phyloP scores from a whole-genome alignment of 1,140 invertebrate genomes.

The Hydropsyche tenuis region DNA sequence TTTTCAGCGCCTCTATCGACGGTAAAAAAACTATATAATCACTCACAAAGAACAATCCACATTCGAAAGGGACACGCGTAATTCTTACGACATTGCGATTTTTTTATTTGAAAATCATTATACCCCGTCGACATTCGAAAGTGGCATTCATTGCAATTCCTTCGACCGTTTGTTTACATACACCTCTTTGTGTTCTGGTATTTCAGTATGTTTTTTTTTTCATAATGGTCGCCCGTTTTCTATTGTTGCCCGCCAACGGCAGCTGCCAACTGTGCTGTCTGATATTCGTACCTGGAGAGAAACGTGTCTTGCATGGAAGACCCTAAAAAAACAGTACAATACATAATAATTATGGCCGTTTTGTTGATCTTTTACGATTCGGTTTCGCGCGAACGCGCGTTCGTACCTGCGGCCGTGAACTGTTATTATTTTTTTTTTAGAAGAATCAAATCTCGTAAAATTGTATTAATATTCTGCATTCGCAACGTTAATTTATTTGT shows the following conservation, averaged over 20 bases:
- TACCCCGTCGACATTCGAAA: too few relatives aligned
- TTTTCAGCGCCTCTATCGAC: too few relatives aligned
- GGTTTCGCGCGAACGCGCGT: neutral
- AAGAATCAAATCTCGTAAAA: too few relatives aligned
- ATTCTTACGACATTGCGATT: too few relatives aligned
- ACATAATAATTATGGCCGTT: neutral
- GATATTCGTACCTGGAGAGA: constrained; percentile 6
- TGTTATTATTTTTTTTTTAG: too few relatives aligned
- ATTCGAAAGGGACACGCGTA: too few relatives aligned
- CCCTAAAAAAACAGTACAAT: neutral
- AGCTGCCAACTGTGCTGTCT: constrained; percentile 19
- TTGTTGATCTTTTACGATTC: neutral
- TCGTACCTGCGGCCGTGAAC: too few relatives aligned
- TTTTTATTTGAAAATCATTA: too few relatives aligned
- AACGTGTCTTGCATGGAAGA: constrained; percentile 10
- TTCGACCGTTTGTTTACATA: neutral
- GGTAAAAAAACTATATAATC: too few relatives aligned
- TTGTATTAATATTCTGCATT: too few relatives aligned
- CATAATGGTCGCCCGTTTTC: neutral
- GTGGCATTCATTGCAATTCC: neutral
- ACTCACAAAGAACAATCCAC: too few relatives aligned
- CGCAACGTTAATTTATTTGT: too few relatives aligned
- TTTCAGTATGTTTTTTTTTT: neutral
- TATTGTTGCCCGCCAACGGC: neutral
- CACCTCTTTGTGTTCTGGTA: constrained; percentile 7